Percentiles rank a stretch among this genome's conserved stretches.
phyloP scores from a whole-genome alignment of 2,888 invertebrate genomes.

The Seira ritae region DNA sequence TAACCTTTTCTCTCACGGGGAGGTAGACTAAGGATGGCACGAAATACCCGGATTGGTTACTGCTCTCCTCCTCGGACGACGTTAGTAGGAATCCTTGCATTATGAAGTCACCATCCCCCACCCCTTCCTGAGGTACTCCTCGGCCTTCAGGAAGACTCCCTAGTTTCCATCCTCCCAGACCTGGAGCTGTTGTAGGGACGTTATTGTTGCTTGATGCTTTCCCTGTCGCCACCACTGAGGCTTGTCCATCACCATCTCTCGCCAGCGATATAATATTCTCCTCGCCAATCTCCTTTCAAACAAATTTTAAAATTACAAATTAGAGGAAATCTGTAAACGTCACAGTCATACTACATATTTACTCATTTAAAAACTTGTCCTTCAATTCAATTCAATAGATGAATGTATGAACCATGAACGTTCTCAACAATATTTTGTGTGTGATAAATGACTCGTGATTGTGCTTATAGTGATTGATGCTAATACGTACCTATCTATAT shows the following conservation, averaged over 20 bases:
- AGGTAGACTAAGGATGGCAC: slow-evolving; percentile 95
- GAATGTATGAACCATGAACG: too few relatives aligned
- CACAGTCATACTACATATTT: too few relatives aligned
- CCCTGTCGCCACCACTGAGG: neutral
- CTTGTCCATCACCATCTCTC: slow-evolving; percentile 27
- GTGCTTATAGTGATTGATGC: too few relatives aligned
- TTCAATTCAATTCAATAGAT: too few relatives aligned
- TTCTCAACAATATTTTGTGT: too few relatives aligned
- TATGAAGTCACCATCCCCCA: slow-evolving; percentile 79
- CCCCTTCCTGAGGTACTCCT: slow-evolving; percentile 75
- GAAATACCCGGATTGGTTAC: slow-evolving; percentile 79
- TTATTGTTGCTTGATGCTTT: slow-evolving; percentile 13
- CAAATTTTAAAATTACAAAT: neutral
- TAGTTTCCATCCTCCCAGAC: slow-evolving; percentile 44
- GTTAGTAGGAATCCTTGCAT: slow-evolving; percentile 94
- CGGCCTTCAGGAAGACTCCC: slow-evolving; percentile 75
- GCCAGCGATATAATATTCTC: slow-evolving; percentile 11
- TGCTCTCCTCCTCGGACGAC: slow-evolving; percentile 68
- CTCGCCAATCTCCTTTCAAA: slow-evolving; percentile 36
- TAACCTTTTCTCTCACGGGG: slow-evolving; percentile 92
- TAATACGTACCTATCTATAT: too few relatives aligned
- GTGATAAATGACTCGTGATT: too few relatives aligned
- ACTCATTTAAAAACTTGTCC: too few relatives aligned
- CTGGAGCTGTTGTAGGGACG: slow-evolving; percentile 5
- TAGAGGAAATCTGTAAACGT: too few relatives aligned